Conservation (phyloP, 2,888 invertebrate species). For the Hydrotaea cyrtoneurina region DNA sequence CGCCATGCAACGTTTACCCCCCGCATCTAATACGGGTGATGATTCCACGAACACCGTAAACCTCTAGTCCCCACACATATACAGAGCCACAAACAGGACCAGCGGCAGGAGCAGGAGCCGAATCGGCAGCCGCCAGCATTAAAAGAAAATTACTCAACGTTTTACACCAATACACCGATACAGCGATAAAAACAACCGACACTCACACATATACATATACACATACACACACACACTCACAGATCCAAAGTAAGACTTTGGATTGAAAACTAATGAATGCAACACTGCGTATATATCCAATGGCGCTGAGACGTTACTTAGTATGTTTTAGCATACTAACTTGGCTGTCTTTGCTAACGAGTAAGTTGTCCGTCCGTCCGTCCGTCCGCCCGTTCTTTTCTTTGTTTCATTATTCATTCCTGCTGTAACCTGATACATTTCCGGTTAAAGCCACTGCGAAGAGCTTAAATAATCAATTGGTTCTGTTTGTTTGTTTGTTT, state of each 20-base stretch:
- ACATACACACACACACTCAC: neutral
- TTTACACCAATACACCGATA: slow-evolving; percentile 21
- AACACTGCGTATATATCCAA: slow-evolving; percentile 70
- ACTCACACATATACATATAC: slow-evolving; percentile 21
- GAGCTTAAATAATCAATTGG: slow-evolving; percentile 15
- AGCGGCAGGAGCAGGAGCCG: neutral
- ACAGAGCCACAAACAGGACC: neutral
- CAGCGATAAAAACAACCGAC: slow-evolving; percentile 37
- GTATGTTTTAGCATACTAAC: slow-evolving; percentile 74
- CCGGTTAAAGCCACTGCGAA: slow-evolving; percentile 5
- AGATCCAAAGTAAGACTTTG: slow-evolving; percentile 56
- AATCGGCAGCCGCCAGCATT: neutral
- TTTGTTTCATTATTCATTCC: neutral
- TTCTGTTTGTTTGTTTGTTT: neutral
- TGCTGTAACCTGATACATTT: slow-evolving; percentile 15
- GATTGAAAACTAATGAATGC: slow-evolving; percentile 64
- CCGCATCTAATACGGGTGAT: slow-evolving; percentile 58
- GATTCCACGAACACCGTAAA: slow-evolving; percentile 54
- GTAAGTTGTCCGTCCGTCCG: slow-evolving; percentile 68
- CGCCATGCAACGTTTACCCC: slow-evolving; percentile 63
- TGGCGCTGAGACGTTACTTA: slow-evolving; percentile 76
- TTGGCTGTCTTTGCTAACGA: slow-evolving; percentile 77
- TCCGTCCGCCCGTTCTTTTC: neutral
- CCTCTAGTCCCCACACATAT: slow-evolving; percentile 62
- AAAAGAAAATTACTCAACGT: slow-evolving; percentile 12